Evolutionary conservation across 2,113 vertebrate genomes (phyloP).

Genomic region (Gavia stellata): DNA sequence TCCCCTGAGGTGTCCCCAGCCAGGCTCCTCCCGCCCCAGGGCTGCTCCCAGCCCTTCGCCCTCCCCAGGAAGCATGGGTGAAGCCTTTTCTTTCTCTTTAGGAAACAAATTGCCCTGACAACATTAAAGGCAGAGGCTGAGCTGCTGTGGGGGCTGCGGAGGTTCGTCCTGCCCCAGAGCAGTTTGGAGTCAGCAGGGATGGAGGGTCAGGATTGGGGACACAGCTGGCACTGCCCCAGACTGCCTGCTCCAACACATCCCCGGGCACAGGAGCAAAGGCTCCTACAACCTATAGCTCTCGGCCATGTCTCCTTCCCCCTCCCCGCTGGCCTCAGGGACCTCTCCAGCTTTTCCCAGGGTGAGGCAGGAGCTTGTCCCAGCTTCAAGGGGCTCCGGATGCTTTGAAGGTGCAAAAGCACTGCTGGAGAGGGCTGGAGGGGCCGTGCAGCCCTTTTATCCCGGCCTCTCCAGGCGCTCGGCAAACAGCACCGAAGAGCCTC

Average conservation of each 20-base stretch:
- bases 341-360: background rate
- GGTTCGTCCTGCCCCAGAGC: background rate
- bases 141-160: accelerated
- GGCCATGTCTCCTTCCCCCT: background rate
- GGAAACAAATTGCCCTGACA: background rate
- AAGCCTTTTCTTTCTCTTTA: background rate
- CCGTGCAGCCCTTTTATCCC: background rate
- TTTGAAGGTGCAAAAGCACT: background rate
- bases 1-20: background rate
- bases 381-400: background rate
- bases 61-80: accelerated
- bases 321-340: background rate
- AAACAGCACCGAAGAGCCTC: background rate
- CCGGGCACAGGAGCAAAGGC: background rate
- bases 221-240: background rate
- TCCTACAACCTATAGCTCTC: background rate
- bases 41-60: background rate
- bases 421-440: background rate
- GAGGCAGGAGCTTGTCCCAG: background rate
- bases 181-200: background rate
- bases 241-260: background rate
- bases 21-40: accelerated
- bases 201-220: background rate
- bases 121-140: background rate
- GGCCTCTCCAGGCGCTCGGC: background rate